Evolutionary conservation across 2,888 invertebrate species (phyloP), one percentile per base, ranked within the genome.

Genomic region (Beris chalybata): DNA sequence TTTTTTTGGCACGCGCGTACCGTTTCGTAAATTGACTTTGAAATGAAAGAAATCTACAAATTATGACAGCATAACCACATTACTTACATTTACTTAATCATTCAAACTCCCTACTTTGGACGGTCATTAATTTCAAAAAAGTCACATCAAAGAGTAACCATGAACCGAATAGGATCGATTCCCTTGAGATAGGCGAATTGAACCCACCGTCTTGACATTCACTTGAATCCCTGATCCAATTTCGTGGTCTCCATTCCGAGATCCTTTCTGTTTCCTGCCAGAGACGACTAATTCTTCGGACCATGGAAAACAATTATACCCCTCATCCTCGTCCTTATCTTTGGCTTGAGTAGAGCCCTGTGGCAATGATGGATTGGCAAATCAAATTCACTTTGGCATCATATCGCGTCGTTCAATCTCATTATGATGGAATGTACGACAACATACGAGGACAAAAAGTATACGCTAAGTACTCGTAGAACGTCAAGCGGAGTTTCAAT

Each of bases 361-460:
- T 15, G 7, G 15, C 66, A 66, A 66, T 66, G 66, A 66, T 66
- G 66, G 66, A 66, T 66, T 59, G 50, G 58, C 59, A 66, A 59
- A 59, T 59, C 54, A 48, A 66, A 66, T 59, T 66, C 59, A 66
- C 66, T 66, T 66, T 59, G 66, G 59, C 66, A 66, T 59, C 58
- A 54, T 66, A 66, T 59, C 54, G 59, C 53, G 12, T 57, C 45
- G 59, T 58, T 30, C 59, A 53, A 66, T 53, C 66, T 66, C 54
- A 66, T 66, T 66, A 59, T 54, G 54, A 61, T 52, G 61, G 61
- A 50, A 61, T 38, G 50, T 50, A 50, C 22, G 43, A 32, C 52
- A n/a, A 31, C 38, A 38, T 38, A 5, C 5, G 7, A 38, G 7
- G 3, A 38, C 38, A 22, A 22, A 22, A 22, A 22, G 22, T 22